Percentiles rank a stretch among this genome's conserved stretches.
These are phyloP conservation scores for Laothoe populi DNA, from an alignment of 2,888 invertebrate genomes.

Conservation along the genomic window DNA sequence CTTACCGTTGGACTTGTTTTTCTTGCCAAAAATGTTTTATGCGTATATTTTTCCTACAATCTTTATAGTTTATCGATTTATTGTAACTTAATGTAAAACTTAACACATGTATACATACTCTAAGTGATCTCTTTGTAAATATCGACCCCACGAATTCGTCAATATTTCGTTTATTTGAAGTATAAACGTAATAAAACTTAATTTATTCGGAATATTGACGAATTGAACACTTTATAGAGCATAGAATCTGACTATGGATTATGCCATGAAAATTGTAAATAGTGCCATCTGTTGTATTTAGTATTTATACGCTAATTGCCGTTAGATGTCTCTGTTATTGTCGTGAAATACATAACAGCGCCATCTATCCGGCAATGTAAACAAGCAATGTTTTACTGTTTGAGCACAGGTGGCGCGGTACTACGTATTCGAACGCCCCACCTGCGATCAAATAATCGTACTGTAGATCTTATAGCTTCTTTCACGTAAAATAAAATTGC, in stretches of 20 bases:
- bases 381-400: constrained; percentile 30
- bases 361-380: constrained; percentile 18
- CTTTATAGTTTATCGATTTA: constrained; percentile 19
- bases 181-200: background rate
- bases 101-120: constrained; percentile 25
- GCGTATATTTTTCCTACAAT: constrained; percentile 16
- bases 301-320: constrained; percentile 38
- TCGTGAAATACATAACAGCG: constrained; percentile 12
- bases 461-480: constrained; percentile 21
- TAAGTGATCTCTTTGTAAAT: constrained; percentile 46
- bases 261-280: constrained; percentile 36
- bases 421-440: background rate
- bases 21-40: constrained; percentile 24
- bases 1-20: constrained; percentile 1
- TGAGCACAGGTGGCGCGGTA: constrained; percentile 41
- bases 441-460: constrained; percentile 12
- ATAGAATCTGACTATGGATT: constrained; percentile 24
- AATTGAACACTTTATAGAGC: constrained; percentile 12
- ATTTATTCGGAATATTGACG: constrained; percentile 20
- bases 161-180: constrained; percentile 31
- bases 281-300: constrained; percentile 37
- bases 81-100: constrained; percentile 23
- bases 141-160: constrained; percentile 43
- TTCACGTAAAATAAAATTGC: constrained; percentile 23
- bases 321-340: constrained; percentile 23